Evolutionary conservation across 1,140 invertebrate species (phyloP).

Genomic region (Stegodyphus mimosarum): DNA sequence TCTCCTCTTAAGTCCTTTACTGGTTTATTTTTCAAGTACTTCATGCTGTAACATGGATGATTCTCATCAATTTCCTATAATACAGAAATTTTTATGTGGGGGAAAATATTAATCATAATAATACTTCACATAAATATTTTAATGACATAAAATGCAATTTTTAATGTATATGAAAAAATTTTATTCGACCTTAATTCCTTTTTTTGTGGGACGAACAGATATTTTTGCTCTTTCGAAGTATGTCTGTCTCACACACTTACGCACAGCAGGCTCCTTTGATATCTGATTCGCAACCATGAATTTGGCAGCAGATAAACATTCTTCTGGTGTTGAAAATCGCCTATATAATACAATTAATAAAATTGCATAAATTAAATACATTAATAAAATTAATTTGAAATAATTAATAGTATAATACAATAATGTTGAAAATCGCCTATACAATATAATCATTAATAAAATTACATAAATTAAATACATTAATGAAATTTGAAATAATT

Average conservation of each 20-base stretch:
- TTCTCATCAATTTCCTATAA: slow-evolving; percentile 87
- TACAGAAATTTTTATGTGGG: background rate
- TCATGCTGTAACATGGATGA: slow-evolving; percentile 86
- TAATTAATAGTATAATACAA: background rate
- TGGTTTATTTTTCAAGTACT: slow-evolving; percentile 96
- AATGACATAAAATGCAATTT: background rate
- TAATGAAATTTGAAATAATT: background rate
- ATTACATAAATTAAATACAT: background rate
- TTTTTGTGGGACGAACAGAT: slow-evolving; percentile 85
- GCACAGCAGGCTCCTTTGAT: slow-evolving; percentile 88
- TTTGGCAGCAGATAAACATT: slow-evolving; percentile 87
- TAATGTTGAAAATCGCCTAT: slow-evolving; percentile 72
- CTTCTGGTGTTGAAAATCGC: slow-evolving; percentile 76
- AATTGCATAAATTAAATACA: background rate
- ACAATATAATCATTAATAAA: slow-evolving; percentile 24
- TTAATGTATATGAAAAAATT: background rate
- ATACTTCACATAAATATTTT: background rate
- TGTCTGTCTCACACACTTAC: slow-evolving; percentile 86
- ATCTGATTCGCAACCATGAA: slow-evolving; percentile 96
- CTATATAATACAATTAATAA: slow-evolving; percentile 62
- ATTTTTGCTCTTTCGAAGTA: slow-evolving; percentile 92
- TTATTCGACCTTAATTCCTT: slow-evolving; percentile 78
- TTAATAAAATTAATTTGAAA: background rate
- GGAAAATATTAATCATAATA: background rate
- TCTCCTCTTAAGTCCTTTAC: slow-evolving; percentile 89